Evolutionary conservation across 2,797 vertebrate genomes (phyloP), one percentile per base, ranked within the genome.

Genomic region (Psittacula echo): DNA sequence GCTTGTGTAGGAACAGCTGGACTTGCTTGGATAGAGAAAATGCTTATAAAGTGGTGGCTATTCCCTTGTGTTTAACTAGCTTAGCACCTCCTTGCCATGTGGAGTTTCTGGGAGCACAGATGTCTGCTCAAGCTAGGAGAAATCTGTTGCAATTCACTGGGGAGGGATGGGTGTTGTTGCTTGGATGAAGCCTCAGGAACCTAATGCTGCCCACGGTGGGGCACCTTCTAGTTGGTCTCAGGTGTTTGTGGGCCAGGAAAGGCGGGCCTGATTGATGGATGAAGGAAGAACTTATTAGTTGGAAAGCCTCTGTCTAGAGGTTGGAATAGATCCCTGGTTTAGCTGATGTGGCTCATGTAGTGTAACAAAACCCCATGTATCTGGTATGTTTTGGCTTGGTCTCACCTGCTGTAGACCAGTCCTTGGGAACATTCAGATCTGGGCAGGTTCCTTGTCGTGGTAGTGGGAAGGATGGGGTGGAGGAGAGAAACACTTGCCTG

Each of bases 101-200:
- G 64, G 62, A 73, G 27, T 86, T 94, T 91, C 21, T 48, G 86
- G 77, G 92, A 92, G 41, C 64, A 66, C 74, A 85, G 80, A 90
- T 96, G 71, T 85, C 68, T 90, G 81, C 71, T 87, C 44, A 76
- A 93, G 60, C 94, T 79, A 74, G 60, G 47, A 74, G 81, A 94
- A 90, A 10, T 0, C 44, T 89, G 30, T 61, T 82, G 30, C 24
- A 81, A 71, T 93, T 95, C 56, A 21, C 0, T 64, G 67, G 37
- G 67, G 22, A 90, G 77, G 50, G 60, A 67, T 85, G 80, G 44
- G 11, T 93, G 54, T 16, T 86, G 42, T 48, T 13, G 2, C 53
- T 77, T 32, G 39, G 29, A 24, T 90, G 61, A 73, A 91, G 29
- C 47, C 58, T 90, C 75, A 42, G 62, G 34, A 87, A 41, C 65